Base-by-base conservation (phyloP, 1,140 invertebrate species). In the Laupala kohalensis region DNA sequence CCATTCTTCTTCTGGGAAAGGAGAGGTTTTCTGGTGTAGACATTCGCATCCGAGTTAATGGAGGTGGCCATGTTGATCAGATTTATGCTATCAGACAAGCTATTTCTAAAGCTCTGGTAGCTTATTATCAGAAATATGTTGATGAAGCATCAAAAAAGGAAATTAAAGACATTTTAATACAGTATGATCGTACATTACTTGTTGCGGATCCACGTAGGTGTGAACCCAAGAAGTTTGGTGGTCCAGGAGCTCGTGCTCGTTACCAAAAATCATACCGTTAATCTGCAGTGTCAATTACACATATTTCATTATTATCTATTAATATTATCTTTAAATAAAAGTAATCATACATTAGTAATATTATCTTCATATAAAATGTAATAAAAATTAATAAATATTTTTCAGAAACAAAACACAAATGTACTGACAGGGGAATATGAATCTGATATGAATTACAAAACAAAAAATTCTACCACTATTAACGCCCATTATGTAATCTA, bases 101-200 rank as follows among this genome's bases (percentile, higher is more conserved):
- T 30, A 96, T 99, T 79, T 96, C 96, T 62, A 99, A 99, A 82
- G 91, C 96, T 74, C 84, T 99, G 4, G 96, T 99, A 69, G 94
- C 98, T 69, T 99, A 97, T 82, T 99, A 98, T 81, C 97, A 99
- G 84, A 99, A 99, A 87, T 98, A 95, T 97, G 96, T 99, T 75
- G 98, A 99, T 83, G 98, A 99, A 86, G 96, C 97, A 6, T 96
- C 94, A 69, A 99, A 99, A 85, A 99, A 98, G 80, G 97, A 99
- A 84, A 93, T 99, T 78, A 99, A 99, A 82, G 96, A 99, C 79
- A 97, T 97, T 77, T 86, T 99, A 68, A 93, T 97, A 75, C 93
- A 96, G 78, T 99, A 99, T 81, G 98, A 99, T 81, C 89, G 96
- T 80, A 96, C 95, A 75, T 87, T 99, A 72, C 85, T 99, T 78